Base-by-base conservation (phyloP, 1,140 invertebrate genomes). In the Thaumatotibia leucotreta region DNA sequence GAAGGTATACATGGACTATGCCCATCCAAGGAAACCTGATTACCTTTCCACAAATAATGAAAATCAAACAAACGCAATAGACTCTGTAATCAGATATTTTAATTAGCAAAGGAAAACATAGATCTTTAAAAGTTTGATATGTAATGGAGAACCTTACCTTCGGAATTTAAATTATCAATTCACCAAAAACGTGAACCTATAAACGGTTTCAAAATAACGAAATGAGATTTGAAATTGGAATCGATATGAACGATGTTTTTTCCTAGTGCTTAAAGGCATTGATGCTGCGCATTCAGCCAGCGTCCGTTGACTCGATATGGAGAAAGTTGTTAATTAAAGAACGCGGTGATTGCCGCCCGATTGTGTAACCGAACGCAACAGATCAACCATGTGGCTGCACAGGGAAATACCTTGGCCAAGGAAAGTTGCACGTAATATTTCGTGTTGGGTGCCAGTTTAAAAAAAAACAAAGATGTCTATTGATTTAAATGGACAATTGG, bases 311-410 rank as follows among this genome's bases (percentile, higher is more conserved):
- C 79, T 79, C 72, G 73, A 61, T 65, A 67, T 63, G 71, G 82
- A 83, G 84, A 86, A 86, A 86, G 84, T 86, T 76, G 72, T 72
- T 83, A 81, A 83, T 83, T 80, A 84, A 63, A 75, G 74, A 78
- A 62, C 66, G 68, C 62, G 63, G 74, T 75, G 79, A 86, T 82
- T 75, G 80, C 67, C 74, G 35, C 70, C 29, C 45, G 76, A 84
- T 84, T 84, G 84, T 84, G 76, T 79, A 84, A 86, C 68, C 52
- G 68, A 71, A 79, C 73, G 75, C 70, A 84, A 81, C 71, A 72
- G 72, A 69, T 66, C 67, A 64, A 67, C 61, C 71, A 70, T 69
- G 68, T 70, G 71, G 72, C 70, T 71, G 72, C 32, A 73, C 70
- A 71, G 67, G 72, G 65, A 74, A 76, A 76, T 77, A 62, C 69